Evolutionary conservation across 2,888 invertebrate species (phyloP).

Genomic region (Apotomis turbidana): DNA sequence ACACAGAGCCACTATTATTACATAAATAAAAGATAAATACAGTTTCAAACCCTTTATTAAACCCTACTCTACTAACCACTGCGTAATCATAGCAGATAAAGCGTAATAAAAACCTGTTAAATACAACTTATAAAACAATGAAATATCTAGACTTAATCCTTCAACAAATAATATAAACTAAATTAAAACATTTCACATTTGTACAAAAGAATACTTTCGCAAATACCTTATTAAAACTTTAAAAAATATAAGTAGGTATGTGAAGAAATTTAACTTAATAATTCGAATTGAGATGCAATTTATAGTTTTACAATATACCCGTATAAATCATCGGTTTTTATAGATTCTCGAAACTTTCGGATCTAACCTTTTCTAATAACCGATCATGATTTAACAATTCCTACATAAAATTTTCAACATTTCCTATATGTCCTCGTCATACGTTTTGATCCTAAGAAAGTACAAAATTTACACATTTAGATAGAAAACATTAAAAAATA

Average conservation of each 20-base stretch:
- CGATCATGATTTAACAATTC: conserved; percentile 4
- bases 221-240: conserved; percentile 1
- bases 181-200: conserved; percentile 23
- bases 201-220: conserved; percentile 11
- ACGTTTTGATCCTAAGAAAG: conserved; percentile 21
- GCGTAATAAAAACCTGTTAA: conserved; percentile 47
- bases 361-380: conserved; percentile 1
- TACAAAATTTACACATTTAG: conserved; percentile 22
- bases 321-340: conserved; percentile 14
- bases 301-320: conserved; percentile 23
- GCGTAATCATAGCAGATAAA: conserved; percentile 48
- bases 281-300: conserved; percentile 30
- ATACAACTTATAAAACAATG: conserved; percentile 47
- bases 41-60: conserved; percentile 56
- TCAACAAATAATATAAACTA: conserved; percentile 23
- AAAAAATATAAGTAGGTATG: conserved; percentile 3
- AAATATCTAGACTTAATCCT: conserved; percentile 40
- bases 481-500: conserved; percentile 20
- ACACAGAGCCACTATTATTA: too few relatives aligned
- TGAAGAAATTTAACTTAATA: conserved; percentile 12
- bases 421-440: conserved; percentile 1
- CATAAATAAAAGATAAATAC: conserved; percentile 16
- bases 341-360: neutral
- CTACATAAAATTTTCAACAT: conserved; percentile 1
- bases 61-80: conserved; percentile 50